phyloP scores from a whole-genome alignment of 2,797 vertebrate genomes.

The Artibeus lituratus region DNA sequence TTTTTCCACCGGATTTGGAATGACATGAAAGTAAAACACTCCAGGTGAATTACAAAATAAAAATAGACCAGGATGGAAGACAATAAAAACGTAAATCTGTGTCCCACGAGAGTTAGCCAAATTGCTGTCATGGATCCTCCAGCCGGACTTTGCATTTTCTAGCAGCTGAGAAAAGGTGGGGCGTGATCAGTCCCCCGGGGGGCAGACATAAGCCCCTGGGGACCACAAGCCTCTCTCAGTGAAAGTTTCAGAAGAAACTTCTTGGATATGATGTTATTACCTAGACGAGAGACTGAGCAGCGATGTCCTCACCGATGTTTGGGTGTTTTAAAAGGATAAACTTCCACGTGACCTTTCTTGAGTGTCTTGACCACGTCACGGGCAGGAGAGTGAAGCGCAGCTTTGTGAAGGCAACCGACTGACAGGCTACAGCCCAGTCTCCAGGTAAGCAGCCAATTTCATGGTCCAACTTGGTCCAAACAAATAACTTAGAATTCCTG shows the following conservation, averaged over 20 bases:
- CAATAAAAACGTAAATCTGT: neutral
- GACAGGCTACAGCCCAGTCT: neutral
- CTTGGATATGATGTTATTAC: neutral
- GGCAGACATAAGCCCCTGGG: neutral
- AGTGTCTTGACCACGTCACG: neutral
- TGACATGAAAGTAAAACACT: neutral
- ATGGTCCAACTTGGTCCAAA: neutral
- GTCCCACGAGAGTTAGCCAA: neutral
- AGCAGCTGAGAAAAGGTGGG: neutral
- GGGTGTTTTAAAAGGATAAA: neutral
- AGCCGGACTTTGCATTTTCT: neutral
- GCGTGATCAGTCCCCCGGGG: rapidly evolving
- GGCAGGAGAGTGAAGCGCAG: neutral
- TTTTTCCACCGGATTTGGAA: neutral
- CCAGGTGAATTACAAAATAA: neutral
- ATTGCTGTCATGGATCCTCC: neutral
- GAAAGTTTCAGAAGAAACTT: neutral
- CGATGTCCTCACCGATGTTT: neutral
- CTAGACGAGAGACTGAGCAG: neutral
- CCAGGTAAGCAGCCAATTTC: neutral
- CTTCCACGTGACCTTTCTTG: neutral
- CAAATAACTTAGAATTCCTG: slow-evolving; percentile 13
- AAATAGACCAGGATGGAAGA: neutral
- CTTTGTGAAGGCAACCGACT: neutral
- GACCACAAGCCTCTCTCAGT: neutral